Evolutionary conservation across 2,113 vertebrate genomes (phyloP), one percentile per base, ranked within the genome.

Genomic region (Cottus gobio): DNA sequence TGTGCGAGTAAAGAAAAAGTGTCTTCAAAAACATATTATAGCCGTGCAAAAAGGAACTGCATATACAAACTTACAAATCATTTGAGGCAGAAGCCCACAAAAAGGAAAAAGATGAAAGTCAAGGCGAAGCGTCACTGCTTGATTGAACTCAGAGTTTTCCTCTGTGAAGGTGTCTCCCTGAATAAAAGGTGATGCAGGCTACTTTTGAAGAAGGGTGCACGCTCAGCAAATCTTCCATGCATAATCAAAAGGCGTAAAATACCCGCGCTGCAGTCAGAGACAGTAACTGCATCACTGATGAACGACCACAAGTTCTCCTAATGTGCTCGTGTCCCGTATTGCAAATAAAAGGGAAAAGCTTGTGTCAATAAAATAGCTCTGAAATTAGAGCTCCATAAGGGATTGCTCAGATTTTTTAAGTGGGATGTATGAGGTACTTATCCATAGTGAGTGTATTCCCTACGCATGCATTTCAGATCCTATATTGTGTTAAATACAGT

Each of bases 131-230:
- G 44, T 67, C 16, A 34, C 30, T 28, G 26, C 62, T 68, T 57
- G 11, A 24, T 52, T 79, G 26, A 66, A 75, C 50, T 44, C 3
- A 52, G 36, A 64, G 7, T 20, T 6, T 54, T 70, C 20, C 28
- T 65, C 64, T 76, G 50, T 57, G 37, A 72, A 64, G 54, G 56
- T 30, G 73, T 71, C 71, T 1, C 31, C 37, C 60, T 72, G 10
- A 77, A 80, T 80, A 64, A 84, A 57, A 82, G 68, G 44, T 56
- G 30, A 86, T 6, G 44, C 60, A 11, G 39, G 63, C 8, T 77
- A 58, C 69, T 73, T 71, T 52, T 77, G 58, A 77, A 44, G 42
- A 76, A 44, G 48, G 73, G 9, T 62, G 66, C 67, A 4, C 7
- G 20, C 74, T 76, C 77, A 79, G 79, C 79, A 85, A 83, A 78